phyloP scores from a whole-genome alignment of 2,113 vertebrate species.

The Ivindomyrus marchei region DNA sequence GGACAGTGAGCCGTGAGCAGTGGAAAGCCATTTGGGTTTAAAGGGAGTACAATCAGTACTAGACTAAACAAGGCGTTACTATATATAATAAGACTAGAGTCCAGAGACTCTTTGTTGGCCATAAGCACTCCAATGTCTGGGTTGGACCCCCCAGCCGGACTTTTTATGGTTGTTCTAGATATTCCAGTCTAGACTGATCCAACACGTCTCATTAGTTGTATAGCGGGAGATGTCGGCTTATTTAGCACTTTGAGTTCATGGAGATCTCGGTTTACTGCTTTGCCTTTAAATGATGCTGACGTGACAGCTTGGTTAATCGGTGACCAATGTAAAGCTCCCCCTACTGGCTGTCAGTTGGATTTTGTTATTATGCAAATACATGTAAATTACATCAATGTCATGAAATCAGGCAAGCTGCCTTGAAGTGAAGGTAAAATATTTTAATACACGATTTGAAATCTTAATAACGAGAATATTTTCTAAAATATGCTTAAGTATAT shows the following conservation, averaged over 20 bases:
- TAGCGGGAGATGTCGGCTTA: background rate
- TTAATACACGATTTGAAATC: background rate
- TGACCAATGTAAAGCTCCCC: background rate
- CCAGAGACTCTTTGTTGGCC: background rate
- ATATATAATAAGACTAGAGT: background rate
- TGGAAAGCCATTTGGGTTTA: background rate
- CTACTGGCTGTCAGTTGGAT: background rate
- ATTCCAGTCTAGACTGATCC: background rate
- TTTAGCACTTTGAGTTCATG: background rate
- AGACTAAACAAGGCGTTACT: background rate
- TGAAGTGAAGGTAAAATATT: background rate
- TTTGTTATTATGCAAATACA: constrained; percentile 1
- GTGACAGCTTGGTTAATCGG: background rate
- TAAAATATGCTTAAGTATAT: no score
- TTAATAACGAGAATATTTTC: background rate
- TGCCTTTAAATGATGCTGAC: background rate
- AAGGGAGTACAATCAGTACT: background rate
- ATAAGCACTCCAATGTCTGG: background rate
- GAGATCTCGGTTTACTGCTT: background rate
- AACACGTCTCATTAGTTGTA: background rate
- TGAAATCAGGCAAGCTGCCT: background rate
- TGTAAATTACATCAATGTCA: background rate
- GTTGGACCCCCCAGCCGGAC: background rate
- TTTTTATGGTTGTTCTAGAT: background rate
- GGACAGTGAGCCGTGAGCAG: background rate